Conservation (phyloP, 2,797 vertebrate genomes). For the Telmatherina bonti region DNA sequence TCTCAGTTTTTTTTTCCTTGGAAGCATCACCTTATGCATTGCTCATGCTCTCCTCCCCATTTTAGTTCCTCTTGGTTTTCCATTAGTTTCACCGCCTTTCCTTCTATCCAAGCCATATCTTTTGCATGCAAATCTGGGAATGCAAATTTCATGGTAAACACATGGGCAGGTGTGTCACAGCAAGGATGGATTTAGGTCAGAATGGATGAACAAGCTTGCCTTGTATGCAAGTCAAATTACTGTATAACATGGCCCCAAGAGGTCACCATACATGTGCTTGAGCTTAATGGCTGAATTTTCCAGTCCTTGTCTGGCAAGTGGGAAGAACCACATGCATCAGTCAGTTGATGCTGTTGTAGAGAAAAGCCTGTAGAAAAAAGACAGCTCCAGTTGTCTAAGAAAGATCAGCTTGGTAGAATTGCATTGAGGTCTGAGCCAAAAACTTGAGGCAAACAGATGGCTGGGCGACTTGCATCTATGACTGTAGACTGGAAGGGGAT, state of each 20-base stretch:
- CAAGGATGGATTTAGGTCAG: slow-evolving; percentile 82
- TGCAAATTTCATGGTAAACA: slow-evolving; percentile 76
- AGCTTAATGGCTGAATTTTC: slow-evolving; percentile 41
- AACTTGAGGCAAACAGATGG: slow-evolving; percentile 71
- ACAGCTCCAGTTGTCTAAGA: slow-evolving; percentile 45
- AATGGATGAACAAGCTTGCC: slow-evolving; percentile 56
- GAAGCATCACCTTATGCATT: slow-evolving; percentile 15
- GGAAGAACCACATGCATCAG: slow-evolving; percentile 37
- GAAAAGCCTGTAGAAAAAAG: slow-evolving; percentile 39
- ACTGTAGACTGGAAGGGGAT: slow-evolving; percentile 56
- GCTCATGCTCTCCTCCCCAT: slow-evolving; percentile 15
- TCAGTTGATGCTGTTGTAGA: slow-evolving; percentile 28
- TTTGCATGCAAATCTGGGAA: slow-evolving; percentile 78
- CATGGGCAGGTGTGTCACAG: slow-evolving; percentile 80
- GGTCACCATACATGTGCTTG: slow-evolving; percentile 49
- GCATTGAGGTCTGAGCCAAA: slow-evolving; percentile 63
- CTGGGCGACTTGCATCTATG: slow-evolving; percentile 55
- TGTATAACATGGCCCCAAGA: slow-evolving; percentile 68
- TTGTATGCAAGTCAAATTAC: slow-evolving; percentile 78
- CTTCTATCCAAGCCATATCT: slow-evolving; percentile 43
- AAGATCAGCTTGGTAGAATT: slow-evolving; percentile 65
- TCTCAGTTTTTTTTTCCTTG: slow-evolving; percentile 13
- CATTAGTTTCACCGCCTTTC: slow-evolving; percentile 16
- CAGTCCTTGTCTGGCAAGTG: slow-evolving; percentile 21
- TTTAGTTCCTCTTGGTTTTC: slow-evolving; percentile 10